Percentiles rank a stretch among this genome's conserved stretches.
Conservation (phyloP, 1,140 invertebrate species). For the Cylas formicarius region DNA sequence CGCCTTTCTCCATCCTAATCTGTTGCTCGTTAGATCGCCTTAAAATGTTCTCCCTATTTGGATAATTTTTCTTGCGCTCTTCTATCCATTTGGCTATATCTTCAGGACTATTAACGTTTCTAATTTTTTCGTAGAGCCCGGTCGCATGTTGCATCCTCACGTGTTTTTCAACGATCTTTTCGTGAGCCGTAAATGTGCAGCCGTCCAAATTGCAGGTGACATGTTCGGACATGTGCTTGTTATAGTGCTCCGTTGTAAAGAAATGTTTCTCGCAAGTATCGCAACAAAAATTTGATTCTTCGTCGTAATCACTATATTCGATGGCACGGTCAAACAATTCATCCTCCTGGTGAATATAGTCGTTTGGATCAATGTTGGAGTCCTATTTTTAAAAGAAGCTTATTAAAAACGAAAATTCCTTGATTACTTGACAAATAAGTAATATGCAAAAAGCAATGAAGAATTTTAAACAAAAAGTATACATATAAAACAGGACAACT, state of each 20-base stretch:
- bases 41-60: constrained; percentile 64
- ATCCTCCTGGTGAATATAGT: constrained; percentile 19
- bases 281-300: constrained; percentile 46
- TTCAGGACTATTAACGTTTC: constrained; percentile 63
- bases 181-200: constrained; percentile 73
- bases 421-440: too few species aligned
- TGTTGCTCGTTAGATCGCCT: constrained; percentile 53
- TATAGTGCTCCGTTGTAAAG: constrained; percentile 47
- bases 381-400: too few species aligned
- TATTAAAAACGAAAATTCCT: too few species aligned
- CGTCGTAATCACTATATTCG: constrained; percentile 5
- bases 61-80: constrained; percentile 68
- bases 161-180: constrained; percentile 70
- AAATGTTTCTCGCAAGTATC: constrained; percentile 72
- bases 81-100: constrained; percentile 75
- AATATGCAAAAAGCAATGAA: too few species aligned
- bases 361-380: constrained; percentile 11
- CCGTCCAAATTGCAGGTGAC: constrained; percentile 68
- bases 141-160: constrained; percentile 72
- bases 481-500: too few species aligned
- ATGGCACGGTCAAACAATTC: constrained; percentile 7
- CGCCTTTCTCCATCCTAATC: constrained; percentile 61
- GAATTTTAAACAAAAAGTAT: too few species aligned
- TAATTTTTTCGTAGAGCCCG: constrained; percentile 69
- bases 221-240: constrained; percentile 62